phyloP scores from a whole-genome alignment of 1,140 invertebrate species.

The Drosophila funebris region DNA sequence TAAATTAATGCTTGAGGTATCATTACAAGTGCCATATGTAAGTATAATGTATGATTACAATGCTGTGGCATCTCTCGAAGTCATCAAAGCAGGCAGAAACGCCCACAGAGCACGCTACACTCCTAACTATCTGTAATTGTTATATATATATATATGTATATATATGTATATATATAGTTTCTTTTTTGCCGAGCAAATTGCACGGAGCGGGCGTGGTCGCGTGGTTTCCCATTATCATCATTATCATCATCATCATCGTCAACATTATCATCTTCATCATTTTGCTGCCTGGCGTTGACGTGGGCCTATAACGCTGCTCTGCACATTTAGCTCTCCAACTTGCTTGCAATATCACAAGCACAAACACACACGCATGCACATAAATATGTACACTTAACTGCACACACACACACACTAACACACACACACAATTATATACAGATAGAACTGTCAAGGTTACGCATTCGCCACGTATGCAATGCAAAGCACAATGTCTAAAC shows the following conservation, averaged over 20 bases:
- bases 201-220: conserved; percentile 45
- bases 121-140: conserved; percentile 74
- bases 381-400: not conserved
- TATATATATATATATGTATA: conserved; percentile 57
- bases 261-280: not conserved
- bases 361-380: conserved; percentile 23
- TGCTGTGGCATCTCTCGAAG: conserved; percentile 16
- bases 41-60: conserved; percentile 31
- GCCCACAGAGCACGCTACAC: conserved; percentile 41
- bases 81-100: conserved; percentile 13
- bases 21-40: not conserved
- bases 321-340: conserved; percentile 45
- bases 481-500: conserved; percentile 72
- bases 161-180: conserved; percentile 28
- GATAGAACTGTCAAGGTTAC: conserved; percentile 71
- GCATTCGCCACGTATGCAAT: conserved; percentile 74
- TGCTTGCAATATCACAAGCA: conserved; percentile 46
- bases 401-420: not conserved
- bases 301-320: conserved; percentile 23
- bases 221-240: no score
- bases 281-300: conserved; percentile 18
- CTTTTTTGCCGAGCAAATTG: conserved; percentile 59
- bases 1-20: conserved; percentile 1
- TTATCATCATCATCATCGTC: conserved; percentile 3
- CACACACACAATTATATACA: not conserved